Conservation (phyloP, 2,113 vertebrate species). For the Ammodytes dubius region DNA sequence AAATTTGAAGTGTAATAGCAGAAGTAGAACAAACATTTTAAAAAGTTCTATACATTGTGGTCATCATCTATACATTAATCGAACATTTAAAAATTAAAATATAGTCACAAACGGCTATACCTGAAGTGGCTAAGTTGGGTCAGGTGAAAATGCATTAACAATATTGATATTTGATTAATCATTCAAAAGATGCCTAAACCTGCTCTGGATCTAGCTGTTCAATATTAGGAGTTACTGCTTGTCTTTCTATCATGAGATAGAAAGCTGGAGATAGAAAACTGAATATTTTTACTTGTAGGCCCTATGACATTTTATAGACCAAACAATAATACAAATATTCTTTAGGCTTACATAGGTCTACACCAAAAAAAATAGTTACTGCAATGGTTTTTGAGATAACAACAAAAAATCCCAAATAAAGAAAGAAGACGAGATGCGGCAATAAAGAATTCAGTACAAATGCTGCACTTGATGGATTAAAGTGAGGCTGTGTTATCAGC, state of each 20-base stretch:
- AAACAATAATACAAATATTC: neutral
- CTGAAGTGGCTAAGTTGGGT: neutral
- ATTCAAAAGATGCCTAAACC: neutral
- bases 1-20: neutral
- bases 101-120: neutral
- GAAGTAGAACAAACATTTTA: neutral
- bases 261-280: neutral
- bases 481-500: neutral
- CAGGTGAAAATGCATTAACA: neutral
- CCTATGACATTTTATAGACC: neutral
- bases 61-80: neutral
- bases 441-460: neutral
- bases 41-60: neutral
- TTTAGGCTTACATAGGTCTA: neutral
- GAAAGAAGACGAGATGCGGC: neutral
- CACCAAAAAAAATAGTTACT: neutral
- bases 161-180: neutral
- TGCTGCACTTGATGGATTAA: neutral
- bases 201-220: neutral
- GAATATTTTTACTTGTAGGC: neutral
- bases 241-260: neutral
- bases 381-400: neutral
- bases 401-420: neutral
- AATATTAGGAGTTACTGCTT: neutral
- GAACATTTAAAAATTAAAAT: neutral